Conservation (phyloP, 2,797 vertebrate genomes). For the Salarias fasciatus region DNA sequence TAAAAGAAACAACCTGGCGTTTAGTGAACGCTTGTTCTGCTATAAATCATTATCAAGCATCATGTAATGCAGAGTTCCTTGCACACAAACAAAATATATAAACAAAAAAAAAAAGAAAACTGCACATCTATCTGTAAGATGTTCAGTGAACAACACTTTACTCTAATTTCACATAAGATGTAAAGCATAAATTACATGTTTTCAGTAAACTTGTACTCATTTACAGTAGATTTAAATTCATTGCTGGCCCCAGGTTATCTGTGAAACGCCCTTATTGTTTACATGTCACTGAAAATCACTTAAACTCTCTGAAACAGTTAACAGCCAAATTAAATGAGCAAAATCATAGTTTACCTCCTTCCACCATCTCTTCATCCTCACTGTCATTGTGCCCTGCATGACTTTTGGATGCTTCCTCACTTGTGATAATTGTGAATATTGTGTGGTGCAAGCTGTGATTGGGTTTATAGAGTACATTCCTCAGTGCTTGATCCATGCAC, state of each 20-base stretch:
- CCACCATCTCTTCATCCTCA: conserved; percentile 79
- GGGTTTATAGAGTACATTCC: conserved; percentile 35
- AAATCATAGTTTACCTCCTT: conserved; percentile 55
- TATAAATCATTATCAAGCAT: conserved; percentile 10
- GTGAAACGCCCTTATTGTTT: conserved; percentile 7
- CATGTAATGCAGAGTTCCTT: conserved; percentile 3
- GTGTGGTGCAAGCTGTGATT: conserved; percentile 63
- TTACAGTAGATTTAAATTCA: conserved; percentile 43
- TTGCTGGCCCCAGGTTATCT: conserved; percentile 14
- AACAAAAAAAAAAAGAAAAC: conserved; percentile 10
- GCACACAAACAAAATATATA: background rate
- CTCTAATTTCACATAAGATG: conserved; percentile 39
- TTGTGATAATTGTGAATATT: conserved; percentile 78
- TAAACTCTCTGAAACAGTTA: conserved; percentile 8
- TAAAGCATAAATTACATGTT: background rate
- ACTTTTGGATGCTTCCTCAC: conserved; percentile 75
- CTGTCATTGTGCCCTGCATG: conserved; percentile 80
- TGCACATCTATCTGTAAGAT: conserved; percentile 13
- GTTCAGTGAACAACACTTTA: conserved; percentile 50
- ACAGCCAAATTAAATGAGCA: conserved; percentile 5
- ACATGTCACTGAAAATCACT: conserved; percentile 13
- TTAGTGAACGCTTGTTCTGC: conserved; percentile 7
- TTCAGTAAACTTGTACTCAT: conserved; percentile 44
- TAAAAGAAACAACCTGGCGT: too few relatives aligned
- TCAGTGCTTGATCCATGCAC: conserved; percentile 30